Conservation (phyloP, 30 jellyfish, hydroid and myxozoan genomes). For the Aurelia aurita region DNA sequence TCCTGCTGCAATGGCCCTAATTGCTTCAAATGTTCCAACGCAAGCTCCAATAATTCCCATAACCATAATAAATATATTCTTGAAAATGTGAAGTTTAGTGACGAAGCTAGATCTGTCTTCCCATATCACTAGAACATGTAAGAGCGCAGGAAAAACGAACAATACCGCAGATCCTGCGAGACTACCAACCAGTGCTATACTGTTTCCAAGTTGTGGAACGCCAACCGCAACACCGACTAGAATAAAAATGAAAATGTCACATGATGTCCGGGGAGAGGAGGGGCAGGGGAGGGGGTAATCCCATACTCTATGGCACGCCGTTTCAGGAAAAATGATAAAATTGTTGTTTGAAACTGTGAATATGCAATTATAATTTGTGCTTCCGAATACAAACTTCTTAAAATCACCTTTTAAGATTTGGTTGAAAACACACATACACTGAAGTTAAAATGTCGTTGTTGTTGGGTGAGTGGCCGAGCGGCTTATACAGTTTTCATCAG, state of each 20-base stretch:
- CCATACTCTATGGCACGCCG: background rate
- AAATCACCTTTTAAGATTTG: too few species aligned
- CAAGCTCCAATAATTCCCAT: constrained; percentile 76
- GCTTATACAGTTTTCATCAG: too few species aligned
- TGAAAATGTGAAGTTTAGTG: constrained; percentile 34
- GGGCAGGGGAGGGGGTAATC: too few species aligned
- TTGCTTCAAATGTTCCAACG: constrained; percentile 67
- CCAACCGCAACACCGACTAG: constrained; percentile 73
- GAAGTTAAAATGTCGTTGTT: too few species aligned
- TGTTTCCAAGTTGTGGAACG: constrained; percentile 73
- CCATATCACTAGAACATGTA: constrained; percentile 79
- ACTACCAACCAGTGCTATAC: constrained; percentile 87
- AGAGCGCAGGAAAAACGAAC: constrained; percentile 75
- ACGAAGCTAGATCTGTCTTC: constrained; percentile 36
- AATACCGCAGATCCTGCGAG: constrained; percentile 91
- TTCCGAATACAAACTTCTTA: too few species aligned
- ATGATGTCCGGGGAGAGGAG: too few species aligned
- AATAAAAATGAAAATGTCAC: background rate
- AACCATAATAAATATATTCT: constrained; percentile 51
- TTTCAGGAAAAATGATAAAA: background rate
- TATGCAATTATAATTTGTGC: too few species aligned
- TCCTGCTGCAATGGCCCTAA: background rate
- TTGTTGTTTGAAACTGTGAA: too few species aligned
- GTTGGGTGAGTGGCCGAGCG: too few species aligned
- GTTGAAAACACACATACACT: too few species aligned